A percentile compares a stretch with the other conserved stretches of the same genome.
These are phyloP conservation scores for Sesamia nonagrioides DNA, from an alignment of 1,140 invertebrate species.

Conservation along the genomic window DNA sequence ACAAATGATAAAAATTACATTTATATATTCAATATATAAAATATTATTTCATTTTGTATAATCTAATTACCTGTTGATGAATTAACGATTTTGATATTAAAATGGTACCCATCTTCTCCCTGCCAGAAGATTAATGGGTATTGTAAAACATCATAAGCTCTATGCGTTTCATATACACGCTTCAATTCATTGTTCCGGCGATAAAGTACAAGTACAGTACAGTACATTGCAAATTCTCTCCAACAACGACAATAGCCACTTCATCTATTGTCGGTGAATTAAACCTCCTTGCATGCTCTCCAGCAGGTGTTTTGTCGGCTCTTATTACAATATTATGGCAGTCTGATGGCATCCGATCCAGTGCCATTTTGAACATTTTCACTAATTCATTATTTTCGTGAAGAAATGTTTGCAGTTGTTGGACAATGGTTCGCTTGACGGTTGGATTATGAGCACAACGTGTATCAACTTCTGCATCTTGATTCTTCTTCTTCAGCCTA, in stretches of 20 bases:
- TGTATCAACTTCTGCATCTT: constrained; percentile 57
- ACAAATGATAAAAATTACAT: constrained; percentile 41
- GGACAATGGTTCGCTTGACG: constrained; percentile 68
- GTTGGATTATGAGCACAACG: constrained; percentile 59
- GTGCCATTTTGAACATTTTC: constrained; percentile 75
- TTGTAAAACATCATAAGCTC: too few species aligned
- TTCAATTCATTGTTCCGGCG: constrained; percentile 41
- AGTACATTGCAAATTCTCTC: constrained; percentile 74
- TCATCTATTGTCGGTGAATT: too few species aligned
- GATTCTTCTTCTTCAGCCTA: too few species aligned
- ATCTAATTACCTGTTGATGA: constrained; percentile 59
- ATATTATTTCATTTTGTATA: constrained; percentile 43
- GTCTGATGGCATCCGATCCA: constrained; percentile 75
- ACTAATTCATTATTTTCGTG: constrained; percentile 76
- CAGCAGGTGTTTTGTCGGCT: constrained; percentile 72
- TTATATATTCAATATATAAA: constrained; percentile 39
- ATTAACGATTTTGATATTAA: constrained; percentile 64
- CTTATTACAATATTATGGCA: constrained; percentile 74
- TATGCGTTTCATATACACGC: constrained; percentile 39
- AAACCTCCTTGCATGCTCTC: constrained; percentile 75
- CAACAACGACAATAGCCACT: constrained; percentile 82
- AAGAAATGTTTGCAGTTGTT: constrained; percentile 71
- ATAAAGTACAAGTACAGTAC: constrained; percentile 77
- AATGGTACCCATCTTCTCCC: constrained; percentile 75
- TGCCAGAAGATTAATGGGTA: constrained; percentile 60